Conservation (phyloP, 30 jellyfish, hydroid and myxozoan species). For the Aurelia aurita complex sp. Pacific region DNA sequence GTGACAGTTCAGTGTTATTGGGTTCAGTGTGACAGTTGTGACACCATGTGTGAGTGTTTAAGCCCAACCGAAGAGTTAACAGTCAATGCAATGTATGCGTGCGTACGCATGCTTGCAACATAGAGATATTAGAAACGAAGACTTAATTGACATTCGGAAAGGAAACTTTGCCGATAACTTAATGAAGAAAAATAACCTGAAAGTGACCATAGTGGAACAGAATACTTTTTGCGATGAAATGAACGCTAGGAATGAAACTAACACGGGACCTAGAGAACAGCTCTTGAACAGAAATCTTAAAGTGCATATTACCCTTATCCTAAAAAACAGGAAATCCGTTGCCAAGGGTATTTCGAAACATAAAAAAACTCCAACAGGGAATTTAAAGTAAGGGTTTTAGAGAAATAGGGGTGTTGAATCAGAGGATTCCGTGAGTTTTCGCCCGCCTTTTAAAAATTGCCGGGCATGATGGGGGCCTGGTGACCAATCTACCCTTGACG, state of each 20-base stretch:
- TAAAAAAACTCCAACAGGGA: too few relatives aligned
- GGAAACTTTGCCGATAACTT: neutral
- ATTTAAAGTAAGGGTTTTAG: too few relatives aligned
- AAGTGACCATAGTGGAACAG: neutral
- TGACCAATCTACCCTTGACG: neutral
- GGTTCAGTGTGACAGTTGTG: constrained; percentile 22
- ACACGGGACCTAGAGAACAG: constrained; percentile 4
- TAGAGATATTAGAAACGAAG: neutral
- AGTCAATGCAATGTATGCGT: neutral
- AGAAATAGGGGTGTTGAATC: too few relatives aligned
- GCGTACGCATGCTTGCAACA: neutral
- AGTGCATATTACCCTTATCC: too few relatives aligned
- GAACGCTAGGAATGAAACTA: constrained; percentile 2
- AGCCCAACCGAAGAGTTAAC: constrained; percentile 15
- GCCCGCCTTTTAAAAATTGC: too few relatives aligned
- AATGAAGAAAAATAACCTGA: neutral
- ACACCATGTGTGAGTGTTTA: constrained; percentile 18
- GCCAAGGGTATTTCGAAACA: too few relatives aligned
- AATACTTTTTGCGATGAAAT: neutral
- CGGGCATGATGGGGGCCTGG: too few relatives aligned
- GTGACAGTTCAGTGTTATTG: too few relatives aligned
- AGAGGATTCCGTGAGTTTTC: too few relatives aligned
- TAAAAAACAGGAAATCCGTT: too few relatives aligned
- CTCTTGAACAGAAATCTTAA: neutral
- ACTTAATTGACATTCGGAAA: neutral